Conservation (phyloP, 2,113 vertebrate species). For the Circaetus cinerascens region DNA sequence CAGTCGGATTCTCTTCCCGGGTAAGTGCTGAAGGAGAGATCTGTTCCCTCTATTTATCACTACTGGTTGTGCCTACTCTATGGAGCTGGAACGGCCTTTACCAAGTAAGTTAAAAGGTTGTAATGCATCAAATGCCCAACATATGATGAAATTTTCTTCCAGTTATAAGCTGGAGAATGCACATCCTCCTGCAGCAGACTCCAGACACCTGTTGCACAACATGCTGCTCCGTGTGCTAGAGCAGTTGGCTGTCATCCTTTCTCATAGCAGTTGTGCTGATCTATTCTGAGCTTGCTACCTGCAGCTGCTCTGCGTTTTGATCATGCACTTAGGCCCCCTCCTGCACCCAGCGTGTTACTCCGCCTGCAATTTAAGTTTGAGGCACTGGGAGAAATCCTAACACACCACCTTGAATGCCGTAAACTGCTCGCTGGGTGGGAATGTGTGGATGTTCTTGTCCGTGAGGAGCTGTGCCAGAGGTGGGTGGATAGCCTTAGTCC, state of each 20-base stretch:
- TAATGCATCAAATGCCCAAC: not conserved
- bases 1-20: conserved; percentile 94
- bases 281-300: not conserved
- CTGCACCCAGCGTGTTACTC: not conserved
- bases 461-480: not conserved
- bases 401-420: not conserved
- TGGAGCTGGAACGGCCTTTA: not conserved
- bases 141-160: not conserved
- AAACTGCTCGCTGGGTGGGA: not conserved
- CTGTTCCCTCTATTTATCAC: no score
- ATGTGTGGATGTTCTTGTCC: accelerated
- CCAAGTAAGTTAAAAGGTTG: not conserved
- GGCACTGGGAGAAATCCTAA: not conserved
- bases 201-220: accelerated
- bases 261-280: not conserved
- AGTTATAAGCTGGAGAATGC: not conserved
- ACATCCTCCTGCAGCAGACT: not conserved
- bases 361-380: not conserved
- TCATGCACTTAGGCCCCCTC: accelerated
- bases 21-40: conserved; percentile 60
- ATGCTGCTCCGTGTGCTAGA: not conserved
- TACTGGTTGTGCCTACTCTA: not conserved
- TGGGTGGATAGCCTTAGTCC: not conserved
- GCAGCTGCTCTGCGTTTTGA: not conserved
- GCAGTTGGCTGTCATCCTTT: not conserved